Conservation (phyloP, 2,888 invertebrate genomes). For the Cheilosia impressa region DNA sequence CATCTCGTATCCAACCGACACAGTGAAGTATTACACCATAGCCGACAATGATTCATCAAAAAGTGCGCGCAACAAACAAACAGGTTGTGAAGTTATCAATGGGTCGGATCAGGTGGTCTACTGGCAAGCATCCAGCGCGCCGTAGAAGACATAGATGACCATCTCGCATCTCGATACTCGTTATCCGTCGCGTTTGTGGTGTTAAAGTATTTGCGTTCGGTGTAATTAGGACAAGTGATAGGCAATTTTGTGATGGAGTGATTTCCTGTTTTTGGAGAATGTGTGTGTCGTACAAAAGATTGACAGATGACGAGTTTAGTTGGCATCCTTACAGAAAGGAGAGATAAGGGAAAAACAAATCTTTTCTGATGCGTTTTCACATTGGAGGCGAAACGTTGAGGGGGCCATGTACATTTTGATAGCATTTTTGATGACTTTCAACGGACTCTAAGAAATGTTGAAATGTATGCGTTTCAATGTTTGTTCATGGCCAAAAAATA, state of each 20-base stretch:
- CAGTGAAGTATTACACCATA: slow-evolving; percentile 43
- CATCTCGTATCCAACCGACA: slow-evolving; percentile 23
- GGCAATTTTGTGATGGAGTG: slow-evolving; percentile 38
- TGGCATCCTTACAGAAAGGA: neutral
- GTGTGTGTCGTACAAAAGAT: slow-evolving; percentile 7
- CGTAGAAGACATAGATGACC: slow-evolving; percentile 36
- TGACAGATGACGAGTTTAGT: slow-evolving; percentile 45
- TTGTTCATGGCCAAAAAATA: too few species aligned
- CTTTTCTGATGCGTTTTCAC: neutral
- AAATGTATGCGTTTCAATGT: too few species aligned
- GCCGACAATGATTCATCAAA: slow-evolving; percentile 57
- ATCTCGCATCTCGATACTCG: slow-evolving; percentile 35
- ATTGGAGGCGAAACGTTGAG: neutral
- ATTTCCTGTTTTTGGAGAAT: slow-evolving; percentile 34
- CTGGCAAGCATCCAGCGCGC: slow-evolving; percentile 13
- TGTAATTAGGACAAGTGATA: slow-evolving; percentile 65
- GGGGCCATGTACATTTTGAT: too few species aligned
- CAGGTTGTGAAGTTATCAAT: slow-evolving; percentile 63
- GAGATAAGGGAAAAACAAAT: neutral
- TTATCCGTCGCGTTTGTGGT: slow-evolving; percentile 32
- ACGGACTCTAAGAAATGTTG: too few species aligned
- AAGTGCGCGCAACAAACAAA: slow-evolving; percentile 18
- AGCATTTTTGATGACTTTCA: too few species aligned
- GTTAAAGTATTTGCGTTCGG: slow-evolving; percentile 53
- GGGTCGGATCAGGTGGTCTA: slow-evolving; percentile 57